These are phyloP conservation scores for Anas platyrhynchos DNA, from an alignment of 2,113 vertebrate genomes.

Conservation along the genomic window DNA sequence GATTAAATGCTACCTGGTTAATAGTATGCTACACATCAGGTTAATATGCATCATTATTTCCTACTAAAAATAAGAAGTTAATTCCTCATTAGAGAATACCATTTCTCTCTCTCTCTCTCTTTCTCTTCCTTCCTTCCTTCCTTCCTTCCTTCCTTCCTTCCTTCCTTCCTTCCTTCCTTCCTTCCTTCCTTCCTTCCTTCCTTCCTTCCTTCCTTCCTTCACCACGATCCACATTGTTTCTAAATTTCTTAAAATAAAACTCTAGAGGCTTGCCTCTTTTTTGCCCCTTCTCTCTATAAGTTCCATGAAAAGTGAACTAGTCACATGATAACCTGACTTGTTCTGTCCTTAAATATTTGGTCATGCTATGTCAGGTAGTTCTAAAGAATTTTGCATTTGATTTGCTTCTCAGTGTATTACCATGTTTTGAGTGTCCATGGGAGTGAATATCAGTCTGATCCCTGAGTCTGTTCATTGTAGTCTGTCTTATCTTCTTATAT, in stretches of 20 bases:
- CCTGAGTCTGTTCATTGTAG: not conserved
- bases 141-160: too few relatives aligned
- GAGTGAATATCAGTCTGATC: not conserved
- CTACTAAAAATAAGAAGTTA: conserved; percentile 14
- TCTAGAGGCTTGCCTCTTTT: not conserved
- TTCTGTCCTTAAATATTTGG: not conserved
- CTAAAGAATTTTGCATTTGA: not conserved
- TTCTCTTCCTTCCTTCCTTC: too few relatives aligned
- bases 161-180: too few relatives aligned
- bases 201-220: too few relatives aligned
- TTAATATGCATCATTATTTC: not conserved
- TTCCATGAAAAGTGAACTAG: not conserved
- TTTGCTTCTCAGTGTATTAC: not conserved
- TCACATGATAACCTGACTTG: not conserved
- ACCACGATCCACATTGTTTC: not conserved
- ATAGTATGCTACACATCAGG: not conserved
- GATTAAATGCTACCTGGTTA: not conserved
- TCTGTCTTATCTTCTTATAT: not conserved
- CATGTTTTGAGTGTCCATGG: not conserved
- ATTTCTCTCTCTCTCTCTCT: not conserved
- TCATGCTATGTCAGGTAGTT: not conserved
- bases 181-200: too few relatives aligned
- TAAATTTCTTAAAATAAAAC: not conserved
- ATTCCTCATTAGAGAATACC: not conserved
- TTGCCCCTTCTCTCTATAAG: not conserved